Evolutionary conservation across 2,797 vertebrate species (phyloP), one percentile per base, ranked within the genome.

Genomic region (Gymnodraco acuticeps): DNA sequence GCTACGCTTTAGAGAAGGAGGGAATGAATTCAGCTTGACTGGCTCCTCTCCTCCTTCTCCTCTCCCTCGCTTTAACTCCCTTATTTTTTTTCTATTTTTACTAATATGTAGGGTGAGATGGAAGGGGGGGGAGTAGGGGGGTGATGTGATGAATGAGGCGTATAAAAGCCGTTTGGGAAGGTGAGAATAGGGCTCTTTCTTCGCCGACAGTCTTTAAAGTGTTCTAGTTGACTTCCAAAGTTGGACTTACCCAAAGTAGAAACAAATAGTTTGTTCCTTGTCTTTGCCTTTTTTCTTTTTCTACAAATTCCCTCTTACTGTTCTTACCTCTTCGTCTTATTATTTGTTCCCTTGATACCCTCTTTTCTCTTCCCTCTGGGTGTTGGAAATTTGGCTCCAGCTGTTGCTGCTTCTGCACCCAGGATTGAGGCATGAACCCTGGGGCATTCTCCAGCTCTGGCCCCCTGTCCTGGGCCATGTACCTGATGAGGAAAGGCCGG

Each of bases 401-500:
- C 60, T 43, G 46, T 64, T 51, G 63, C 53, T 66, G 61, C 45
- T 45, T 64, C 47, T 42, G 3, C 68, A 72, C 64, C 75, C 61
- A 70, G 82, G 84, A 88, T 19, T 14, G 70, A 75, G 71, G 68
- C 51, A 95, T 96, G 95, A 96, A 95, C 88, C 55, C 87, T 0
- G 92, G 89, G 55, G 87, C 89, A 4, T 92, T 95, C 65, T 84
- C 83, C 73, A 61, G 90, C 74, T 87, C 95, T 0, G 80, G 92
- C 17, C 90, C 95, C 3, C 77, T 94, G 53, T 95, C 95, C 43
- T 95, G 94, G 95, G 94, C 94, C 75, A 82, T 95, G 94, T 95
- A 95, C 89, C 89, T 96, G 89, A 94, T 95, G 95, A 94, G 92
- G 89, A 95, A 95, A 87, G 92, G 88, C 80, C 93, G 91, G 77